Evolutionary conservation across 2,888 invertebrate species (phyloP).

Genomic region (Lepetodrilus schrolli): DNA sequence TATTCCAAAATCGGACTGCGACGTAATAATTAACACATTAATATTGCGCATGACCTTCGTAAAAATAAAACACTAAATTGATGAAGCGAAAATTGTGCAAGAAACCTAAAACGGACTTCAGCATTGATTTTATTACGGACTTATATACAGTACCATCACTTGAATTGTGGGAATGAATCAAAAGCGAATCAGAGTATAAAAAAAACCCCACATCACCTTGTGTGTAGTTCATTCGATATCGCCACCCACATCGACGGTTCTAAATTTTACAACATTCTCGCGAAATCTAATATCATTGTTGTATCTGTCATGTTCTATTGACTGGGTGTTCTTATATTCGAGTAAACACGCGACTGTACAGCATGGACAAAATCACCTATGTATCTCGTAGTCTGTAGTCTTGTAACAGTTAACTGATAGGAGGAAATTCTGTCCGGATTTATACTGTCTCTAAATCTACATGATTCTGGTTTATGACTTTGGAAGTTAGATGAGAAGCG

Average conservation of each 20-base stretch:
- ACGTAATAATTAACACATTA: no score
- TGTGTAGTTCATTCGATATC: no score
- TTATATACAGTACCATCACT: no score
- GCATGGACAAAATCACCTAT: not conserved
- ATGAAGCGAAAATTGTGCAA: no score
- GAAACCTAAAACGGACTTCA: no score
- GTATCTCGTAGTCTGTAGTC: not conserved
- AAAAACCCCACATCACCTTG: no score
- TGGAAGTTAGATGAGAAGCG: not conserved
- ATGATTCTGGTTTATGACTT: not conserved
- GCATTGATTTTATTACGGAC: no score
- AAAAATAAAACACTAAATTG: no score
- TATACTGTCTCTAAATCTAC: not conserved
- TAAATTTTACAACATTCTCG: slow-evolving; percentile 6
- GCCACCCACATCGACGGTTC: not conserved
- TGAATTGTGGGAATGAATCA: no score
- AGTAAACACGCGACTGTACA: not conserved
- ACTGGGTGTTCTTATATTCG: not conserved
- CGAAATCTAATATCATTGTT: slow-evolving; percentile 14
- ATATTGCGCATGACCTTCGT: no score
- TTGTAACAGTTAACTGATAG: not conserved
- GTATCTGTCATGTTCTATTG: not conserved
- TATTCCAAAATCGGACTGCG: no score
- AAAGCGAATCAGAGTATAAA: no score
- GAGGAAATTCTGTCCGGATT: not conserved